A percentile compares a stretch with the other conserved stretches of the same genome.
Conservation (phyloP, 2,113 vertebrate genomes). For the Calidris pygmaea region DNA sequence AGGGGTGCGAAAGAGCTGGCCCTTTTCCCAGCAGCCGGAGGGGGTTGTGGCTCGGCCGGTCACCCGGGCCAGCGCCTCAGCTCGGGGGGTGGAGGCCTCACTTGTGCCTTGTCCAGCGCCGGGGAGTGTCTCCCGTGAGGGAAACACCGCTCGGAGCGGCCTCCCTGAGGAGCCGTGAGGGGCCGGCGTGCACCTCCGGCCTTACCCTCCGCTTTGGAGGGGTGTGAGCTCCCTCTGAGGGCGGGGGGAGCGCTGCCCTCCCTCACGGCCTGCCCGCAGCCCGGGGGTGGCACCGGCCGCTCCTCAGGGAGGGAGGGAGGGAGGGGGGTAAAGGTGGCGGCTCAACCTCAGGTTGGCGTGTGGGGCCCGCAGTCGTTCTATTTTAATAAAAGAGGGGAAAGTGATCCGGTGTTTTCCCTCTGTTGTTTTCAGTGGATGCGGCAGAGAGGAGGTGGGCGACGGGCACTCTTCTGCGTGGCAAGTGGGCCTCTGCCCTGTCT, state of each 20-base stretch:
- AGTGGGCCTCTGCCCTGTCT: rapidly evolving
- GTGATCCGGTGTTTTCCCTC: rapidly evolving
- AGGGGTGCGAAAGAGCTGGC: background rate
- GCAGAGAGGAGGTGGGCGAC: rapidly evolving
- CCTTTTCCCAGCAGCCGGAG: background rate
- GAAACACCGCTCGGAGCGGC: no score
- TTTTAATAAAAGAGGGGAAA: background rate
- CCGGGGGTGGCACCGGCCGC: rapidly evolving
- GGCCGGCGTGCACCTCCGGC: no score
- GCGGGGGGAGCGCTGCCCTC: background rate
- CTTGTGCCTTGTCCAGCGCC: background rate
- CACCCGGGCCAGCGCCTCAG: background rate
- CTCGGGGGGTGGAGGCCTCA: background rate
- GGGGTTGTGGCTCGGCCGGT: background rate
- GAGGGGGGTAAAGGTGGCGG: background rate
- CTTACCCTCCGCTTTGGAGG: rapidly evolving
- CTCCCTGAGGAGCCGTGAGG: background rate
- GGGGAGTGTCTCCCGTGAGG: background rate
- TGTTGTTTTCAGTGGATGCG: background rate
- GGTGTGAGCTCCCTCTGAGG: rapidly evolving
- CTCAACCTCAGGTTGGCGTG: background rate
- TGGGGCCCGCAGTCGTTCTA: rapidly evolving
- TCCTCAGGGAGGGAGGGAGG: background rate
- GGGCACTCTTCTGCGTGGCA: rapidly evolving
- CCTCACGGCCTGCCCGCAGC: rapidly evolving